A percentile compares a stretch with the other conserved stretches of the same genome.
Evolutionary conservation across 2,113 vertebrate genomes (phyloP).

Genomic region (Protobothrops flavoviridis): DNA sequence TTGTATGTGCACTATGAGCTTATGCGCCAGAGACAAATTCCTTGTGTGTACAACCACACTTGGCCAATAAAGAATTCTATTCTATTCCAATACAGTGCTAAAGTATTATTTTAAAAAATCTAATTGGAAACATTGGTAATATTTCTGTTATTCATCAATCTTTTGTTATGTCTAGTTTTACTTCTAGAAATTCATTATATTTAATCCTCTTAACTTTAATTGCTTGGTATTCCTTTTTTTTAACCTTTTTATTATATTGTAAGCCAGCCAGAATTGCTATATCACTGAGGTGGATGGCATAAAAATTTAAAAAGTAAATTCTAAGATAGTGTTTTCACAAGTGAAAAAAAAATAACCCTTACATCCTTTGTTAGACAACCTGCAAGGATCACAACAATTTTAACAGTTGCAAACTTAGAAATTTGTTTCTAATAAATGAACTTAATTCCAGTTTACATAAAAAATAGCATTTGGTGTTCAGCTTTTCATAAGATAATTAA

Average conservation of each 20-base stretch:
- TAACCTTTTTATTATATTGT: too few relatives aligned
- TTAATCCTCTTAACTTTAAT: neutral
- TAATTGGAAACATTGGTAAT: neutral
- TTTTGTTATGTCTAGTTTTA: neutral
- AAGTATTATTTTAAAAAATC: neutral
- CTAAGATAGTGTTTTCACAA: neutral
- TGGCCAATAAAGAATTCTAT: too few relatives aligned
- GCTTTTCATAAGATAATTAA: neutral
- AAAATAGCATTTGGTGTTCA: neutral
- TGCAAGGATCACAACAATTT: neutral
- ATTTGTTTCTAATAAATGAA: conserved; percentile 19
- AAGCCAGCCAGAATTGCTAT: too few relatives aligned
- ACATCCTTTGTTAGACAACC: neutral
- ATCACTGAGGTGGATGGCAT: too few relatives aligned
- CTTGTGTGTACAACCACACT: too few relatives aligned
- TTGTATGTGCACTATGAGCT: too few relatives aligned
- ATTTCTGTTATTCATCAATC: neutral
- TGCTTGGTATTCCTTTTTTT: too few relatives aligned
- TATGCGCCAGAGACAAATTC: too few relatives aligned
- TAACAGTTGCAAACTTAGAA: conserved; percentile 5
- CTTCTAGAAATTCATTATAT: conserved; percentile 1
- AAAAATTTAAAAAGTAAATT: conserved; percentile 26
- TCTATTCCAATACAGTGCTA: neutral
- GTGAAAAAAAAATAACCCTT: neutral
- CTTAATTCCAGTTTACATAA: neutral